phyloP scores from a whole-genome alignment of 2,797 vertebrate genomes.

The Tauraco hartlaubi region DNA sequence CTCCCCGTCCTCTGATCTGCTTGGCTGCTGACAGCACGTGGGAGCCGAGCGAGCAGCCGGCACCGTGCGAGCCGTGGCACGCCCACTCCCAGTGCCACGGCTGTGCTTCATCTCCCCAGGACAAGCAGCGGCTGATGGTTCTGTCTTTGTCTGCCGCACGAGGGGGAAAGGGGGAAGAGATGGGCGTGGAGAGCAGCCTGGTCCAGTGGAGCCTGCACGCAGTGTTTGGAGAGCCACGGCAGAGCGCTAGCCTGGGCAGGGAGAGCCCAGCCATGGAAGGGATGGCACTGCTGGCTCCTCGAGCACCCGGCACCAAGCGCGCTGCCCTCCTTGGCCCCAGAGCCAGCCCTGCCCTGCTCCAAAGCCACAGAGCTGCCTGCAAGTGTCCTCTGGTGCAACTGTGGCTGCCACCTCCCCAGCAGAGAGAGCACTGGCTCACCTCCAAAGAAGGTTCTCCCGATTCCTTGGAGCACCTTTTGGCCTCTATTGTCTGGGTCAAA shows the following conservation, averaged over 20 bases:
- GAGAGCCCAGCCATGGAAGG: neutral
- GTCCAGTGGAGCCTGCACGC: neutral
- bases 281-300: neutral
- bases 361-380: neutral
- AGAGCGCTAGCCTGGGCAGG: rapidly evolving
- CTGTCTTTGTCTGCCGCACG: neutral
- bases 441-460: neutral
- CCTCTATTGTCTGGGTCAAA: neutral
- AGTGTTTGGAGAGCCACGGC: neutral
- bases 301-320: rapidly evolving
- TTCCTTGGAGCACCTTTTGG: neutral
- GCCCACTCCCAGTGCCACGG: neutral
- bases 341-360: neutral
- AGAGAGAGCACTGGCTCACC: neutral
- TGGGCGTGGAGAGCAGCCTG: neutral
- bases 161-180: neutral
- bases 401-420: neutral
- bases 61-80: neutral
- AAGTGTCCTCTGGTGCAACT: neutral
- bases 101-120: neutral
- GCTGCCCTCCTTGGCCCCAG: neutral
- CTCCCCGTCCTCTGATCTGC: neutral
- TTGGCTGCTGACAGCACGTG: neutral
- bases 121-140: rapidly evolving
- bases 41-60: neutral